phyloP scores from a whole-genome alignment of 2,113 vertebrate species.

The Tretioscincus oriximinensis region DNA sequence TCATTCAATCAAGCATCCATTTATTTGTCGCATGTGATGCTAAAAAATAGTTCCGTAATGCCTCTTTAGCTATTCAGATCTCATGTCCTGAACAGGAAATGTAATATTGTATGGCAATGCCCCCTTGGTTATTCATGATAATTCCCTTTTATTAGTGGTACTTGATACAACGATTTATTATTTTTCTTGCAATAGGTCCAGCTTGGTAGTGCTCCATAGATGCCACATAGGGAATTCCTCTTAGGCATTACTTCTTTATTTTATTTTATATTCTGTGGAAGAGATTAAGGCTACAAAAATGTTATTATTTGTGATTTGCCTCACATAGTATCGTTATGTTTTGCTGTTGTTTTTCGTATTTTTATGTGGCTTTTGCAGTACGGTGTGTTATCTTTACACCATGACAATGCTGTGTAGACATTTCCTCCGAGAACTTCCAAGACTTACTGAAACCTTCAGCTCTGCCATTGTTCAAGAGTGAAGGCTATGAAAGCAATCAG shows the following conservation, averaged over 20 bases:
- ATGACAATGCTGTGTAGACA: neutral
- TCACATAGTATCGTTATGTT: too few species aligned
- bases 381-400: too few species aligned
- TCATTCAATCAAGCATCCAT: conserved; percentile 37
- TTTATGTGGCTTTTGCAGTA: too few species aligned
- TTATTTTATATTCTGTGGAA: too few species aligned
- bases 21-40: conserved; percentile 9
- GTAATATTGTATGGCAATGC: neutral
- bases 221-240: neutral
- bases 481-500: too few species aligned
- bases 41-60: conserved; percentile 17
- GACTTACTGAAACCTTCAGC: too few species aligned
- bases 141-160: neutral
- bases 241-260: conserved; percentile 15
- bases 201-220: neutral
- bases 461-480: too few species aligned
- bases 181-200: neutral
- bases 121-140: neutral
- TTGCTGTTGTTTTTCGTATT: too few species aligned
- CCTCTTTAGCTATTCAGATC: neutral
- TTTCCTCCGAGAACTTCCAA: neutral
- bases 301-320: too few species aligned
- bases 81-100: conserved; percentile 15
- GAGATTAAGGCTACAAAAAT: too few species aligned
- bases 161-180: neutral